These are phyloP conservation scores for Falco peregrinus DNA, from an alignment of 2,797 vertebrate genomes.

Conservation along the genomic window DNA sequence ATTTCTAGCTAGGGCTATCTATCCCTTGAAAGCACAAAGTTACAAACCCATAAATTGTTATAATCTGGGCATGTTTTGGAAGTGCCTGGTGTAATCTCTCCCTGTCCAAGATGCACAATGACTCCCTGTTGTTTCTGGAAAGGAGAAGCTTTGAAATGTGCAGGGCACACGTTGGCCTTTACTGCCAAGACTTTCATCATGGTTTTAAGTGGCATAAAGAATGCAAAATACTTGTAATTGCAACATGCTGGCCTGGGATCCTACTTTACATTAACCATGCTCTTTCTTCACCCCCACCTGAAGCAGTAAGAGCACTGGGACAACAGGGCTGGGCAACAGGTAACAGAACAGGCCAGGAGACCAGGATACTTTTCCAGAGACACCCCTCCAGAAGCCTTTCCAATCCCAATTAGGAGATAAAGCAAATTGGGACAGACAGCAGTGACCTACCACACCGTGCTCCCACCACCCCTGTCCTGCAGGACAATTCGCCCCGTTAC, in stretches of 20 bases:
- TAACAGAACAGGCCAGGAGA: not conserved
- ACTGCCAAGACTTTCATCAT: not conserved
- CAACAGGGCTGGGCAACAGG: not conserved
- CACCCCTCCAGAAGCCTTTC: not conserved
- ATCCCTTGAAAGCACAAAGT: not conserved
- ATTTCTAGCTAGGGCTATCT: not conserved
- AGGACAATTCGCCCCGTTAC: not conserved
- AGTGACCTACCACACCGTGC: not conserved
- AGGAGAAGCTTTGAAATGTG: not conserved
- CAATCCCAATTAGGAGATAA: not conserved
- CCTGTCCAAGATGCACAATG: not conserved
- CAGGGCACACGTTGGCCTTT: not conserved
- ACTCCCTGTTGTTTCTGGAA: not conserved
- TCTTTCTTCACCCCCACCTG: not conserved
- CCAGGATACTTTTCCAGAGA: not conserved
- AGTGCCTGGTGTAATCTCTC: not conserved
- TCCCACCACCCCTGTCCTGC: not conserved
- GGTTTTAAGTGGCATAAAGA: not conserved
- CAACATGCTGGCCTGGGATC: not conserved
- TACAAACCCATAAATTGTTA: not conserved
- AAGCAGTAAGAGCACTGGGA: not conserved
- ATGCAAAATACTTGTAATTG: slow-evolving; percentile 2
- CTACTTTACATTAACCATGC: not conserved
- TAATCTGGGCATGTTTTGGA: not conserved
- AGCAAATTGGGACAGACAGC: not conserved